A percentile compares a stretch with the other conserved stretches of the same genome.
phyloP scores from a whole-genome alignment of 2,888 invertebrate species.

The Ypsolopha scabrella region DNA sequence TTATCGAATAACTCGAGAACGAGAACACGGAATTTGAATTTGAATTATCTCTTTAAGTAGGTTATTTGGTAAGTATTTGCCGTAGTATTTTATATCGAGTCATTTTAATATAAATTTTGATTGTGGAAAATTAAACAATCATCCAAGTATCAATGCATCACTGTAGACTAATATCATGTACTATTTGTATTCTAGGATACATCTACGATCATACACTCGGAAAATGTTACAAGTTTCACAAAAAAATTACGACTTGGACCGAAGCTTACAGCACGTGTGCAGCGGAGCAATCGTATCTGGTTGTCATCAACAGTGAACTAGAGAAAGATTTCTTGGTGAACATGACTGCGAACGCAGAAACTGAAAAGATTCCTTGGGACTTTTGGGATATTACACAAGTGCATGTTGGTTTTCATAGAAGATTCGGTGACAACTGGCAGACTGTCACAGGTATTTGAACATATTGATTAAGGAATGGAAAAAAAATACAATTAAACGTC shows the following conservation, averaged over 20 bases:
- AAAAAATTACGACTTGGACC: conserved; percentile 33
- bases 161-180: not conserved
- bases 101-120: too few species aligned
- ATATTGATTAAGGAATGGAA: too few species aligned
- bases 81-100: too few species aligned
- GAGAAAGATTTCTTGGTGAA: conserved; percentile 30
- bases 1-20: too few species aligned
- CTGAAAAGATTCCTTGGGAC: conserved; percentile 21
- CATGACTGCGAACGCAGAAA: conserved; percentile 23
- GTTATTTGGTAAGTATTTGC: too few species aligned
- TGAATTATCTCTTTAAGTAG: too few species aligned
- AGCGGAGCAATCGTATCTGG: conserved; percentile 38
- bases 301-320: conserved; percentile 30
- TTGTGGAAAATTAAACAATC: too few species aligned
- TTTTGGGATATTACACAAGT: conserved; percentile 12
- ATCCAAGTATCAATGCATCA: too few species aligned
- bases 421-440: conserved; percentile 22
- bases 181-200: conserved; percentile 28
- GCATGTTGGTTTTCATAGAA: conserved; percentile 16
- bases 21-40: too few species aligned
- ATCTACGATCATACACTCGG: conserved; percentile 21
- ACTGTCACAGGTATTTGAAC: conserved; percentile 29
- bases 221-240: conserved; percentile 45
- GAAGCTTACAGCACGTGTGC: conserved; percentile 35
- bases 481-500: too few species aligned